Conservation (phyloP, 2,797 vertebrate genomes). For the Tadarida brasiliensis region DNA sequence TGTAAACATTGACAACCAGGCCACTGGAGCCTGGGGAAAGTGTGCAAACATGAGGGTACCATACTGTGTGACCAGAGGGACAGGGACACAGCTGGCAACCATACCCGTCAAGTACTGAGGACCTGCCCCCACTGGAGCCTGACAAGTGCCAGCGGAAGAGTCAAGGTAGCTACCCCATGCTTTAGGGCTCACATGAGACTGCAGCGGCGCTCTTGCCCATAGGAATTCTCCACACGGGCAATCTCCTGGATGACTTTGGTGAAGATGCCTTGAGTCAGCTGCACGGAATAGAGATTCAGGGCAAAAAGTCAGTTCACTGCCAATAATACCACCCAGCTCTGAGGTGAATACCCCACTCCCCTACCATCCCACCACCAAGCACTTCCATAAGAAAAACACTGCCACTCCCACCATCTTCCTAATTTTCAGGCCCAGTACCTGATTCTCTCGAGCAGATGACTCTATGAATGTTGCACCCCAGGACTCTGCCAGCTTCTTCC, state of each 20-base stretch:
- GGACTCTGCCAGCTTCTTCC: slow-evolving; percentile 93
- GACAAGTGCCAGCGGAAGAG: slow-evolving; percentile 25
- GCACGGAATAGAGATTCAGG: neutral
- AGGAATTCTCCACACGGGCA: slow-evolving; percentile 81
- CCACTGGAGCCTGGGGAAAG: slow-evolving; percentile 58
- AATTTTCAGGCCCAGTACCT: slow-evolving; percentile 84
- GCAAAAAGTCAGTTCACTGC: neutral
- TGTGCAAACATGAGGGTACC: slow-evolving; percentile 73
- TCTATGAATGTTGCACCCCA: slow-evolving; percentile 94
- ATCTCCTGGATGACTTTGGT: slow-evolving; percentile 84
- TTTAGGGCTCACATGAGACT: slow-evolving; percentile 69
- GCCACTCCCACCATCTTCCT: neutral
- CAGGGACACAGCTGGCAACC: slow-evolving; percentile 68
- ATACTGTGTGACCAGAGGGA: slow-evolving; percentile 49
- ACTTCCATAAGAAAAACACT: slow-evolving; percentile 24
- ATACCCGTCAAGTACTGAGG: slow-evolving; percentile 69
- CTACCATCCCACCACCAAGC: neutral
- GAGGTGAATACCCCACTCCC: neutral
- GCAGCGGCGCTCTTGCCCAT: slow-evolving; percentile 74
- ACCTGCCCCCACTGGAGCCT: slow-evolving; percentile 13
- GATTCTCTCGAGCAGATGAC: slow-evolving; percentile 94
- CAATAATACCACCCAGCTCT: neutral
- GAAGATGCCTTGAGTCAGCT: slow-evolving; percentile 82
- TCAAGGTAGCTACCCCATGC: neutral
- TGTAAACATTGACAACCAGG: slow-evolving; percentile 77